Evolutionary conservation across 2,888 invertebrate species (phyloP).

Genomic region (Cacoxenus indagator): DNA sequence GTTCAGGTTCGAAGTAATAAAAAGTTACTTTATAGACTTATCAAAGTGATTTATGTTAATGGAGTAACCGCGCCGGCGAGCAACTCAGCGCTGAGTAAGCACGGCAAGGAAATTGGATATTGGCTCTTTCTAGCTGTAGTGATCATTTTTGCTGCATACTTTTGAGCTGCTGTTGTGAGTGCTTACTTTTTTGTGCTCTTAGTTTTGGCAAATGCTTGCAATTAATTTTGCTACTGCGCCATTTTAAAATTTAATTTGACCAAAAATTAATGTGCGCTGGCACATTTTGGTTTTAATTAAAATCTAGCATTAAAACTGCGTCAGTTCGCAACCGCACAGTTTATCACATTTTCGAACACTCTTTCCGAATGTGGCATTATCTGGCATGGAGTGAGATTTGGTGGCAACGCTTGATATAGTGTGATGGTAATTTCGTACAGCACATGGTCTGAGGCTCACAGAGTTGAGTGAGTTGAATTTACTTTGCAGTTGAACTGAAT

Average conservation of each 20-base stretch:
- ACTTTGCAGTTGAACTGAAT: background rate
- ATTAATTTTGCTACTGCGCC: constrained; percentile 17
- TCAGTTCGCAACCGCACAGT: constrained; percentile 6
- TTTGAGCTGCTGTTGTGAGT: background rate
- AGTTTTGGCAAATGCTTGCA: background rate
- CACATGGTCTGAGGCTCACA: background rate
- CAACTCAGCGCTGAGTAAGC: background rate
- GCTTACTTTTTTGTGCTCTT: background rate
- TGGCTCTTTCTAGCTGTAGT: constrained; percentile 1
- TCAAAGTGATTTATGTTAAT: constrained; percentile 37
- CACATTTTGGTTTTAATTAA: constrained; percentile 21
- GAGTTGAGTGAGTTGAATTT: background rate
- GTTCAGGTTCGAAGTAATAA: constrained; percentile 30
- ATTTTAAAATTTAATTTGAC: constrained; percentile 15
- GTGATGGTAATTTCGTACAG: background rate
- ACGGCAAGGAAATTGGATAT: constrained; percentile 17
- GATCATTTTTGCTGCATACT: background rate
- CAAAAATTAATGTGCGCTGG: background rate
- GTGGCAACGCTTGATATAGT: background rate
- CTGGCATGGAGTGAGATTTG: background rate
- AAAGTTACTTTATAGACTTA: constrained; percentile 34
- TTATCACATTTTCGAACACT: constrained; percentile 1
- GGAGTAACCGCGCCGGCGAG: constrained; percentile 7
- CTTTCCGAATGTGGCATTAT: background rate
- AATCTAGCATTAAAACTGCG: constrained; percentile 12